Conservation (phyloP, 1,140 invertebrate species). For the Dendrolimus kikuchii region DNA sequence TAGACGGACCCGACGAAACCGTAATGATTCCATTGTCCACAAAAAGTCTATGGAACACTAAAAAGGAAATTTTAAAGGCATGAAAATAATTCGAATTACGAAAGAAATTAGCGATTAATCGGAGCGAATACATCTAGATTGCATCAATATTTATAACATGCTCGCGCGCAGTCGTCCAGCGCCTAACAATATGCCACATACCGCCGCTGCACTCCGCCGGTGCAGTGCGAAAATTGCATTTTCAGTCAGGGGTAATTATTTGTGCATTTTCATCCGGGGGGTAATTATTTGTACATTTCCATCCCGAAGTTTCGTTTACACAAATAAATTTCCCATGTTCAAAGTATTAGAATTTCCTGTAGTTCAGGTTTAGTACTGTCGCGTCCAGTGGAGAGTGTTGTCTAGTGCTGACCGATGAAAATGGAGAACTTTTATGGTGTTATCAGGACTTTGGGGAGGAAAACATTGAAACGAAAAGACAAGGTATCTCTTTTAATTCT, state of each 20-base stretch:
- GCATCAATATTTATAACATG: slow-evolving; percentile 59
- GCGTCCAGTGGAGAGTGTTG: too few relatives aligned
- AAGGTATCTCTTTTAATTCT: slow-evolving; percentile 29
- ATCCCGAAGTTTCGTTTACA: too few relatives aligned
- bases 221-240: slow-evolving; percentile 33
- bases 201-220: slow-evolving; percentile 35
- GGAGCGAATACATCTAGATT: slow-evolving; percentile 46
- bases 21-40: not conserved
- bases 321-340: not conserved
- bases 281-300: not conserved
- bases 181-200: slow-evolving; percentile 26
- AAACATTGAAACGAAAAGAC: slow-evolving; percentile 53
- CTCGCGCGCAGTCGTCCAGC: slow-evolving; percentile 10
- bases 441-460: slow-evolving; percentile 55
- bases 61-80: slow-evolving; percentile 10
- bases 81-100: slow-evolving; percentile 29
- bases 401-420: slow-evolving; percentile 5
- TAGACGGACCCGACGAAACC: too few relatives aligned
- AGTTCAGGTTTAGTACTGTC: slow-evolving; percentile 1
- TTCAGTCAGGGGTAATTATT: slow-evolving; percentile 1
- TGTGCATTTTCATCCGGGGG: not conserved
- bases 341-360: slow-evolving; percentile 12
- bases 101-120: slow-evolving; percentile 50
- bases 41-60: not conserved
- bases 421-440: slow-evolving; percentile 63